Evolutionary conservation across 2,888 invertebrate genomes (phyloP), one percentile per base, ranked within the genome.

Genomic region (Invenusta paracnida): DNA sequence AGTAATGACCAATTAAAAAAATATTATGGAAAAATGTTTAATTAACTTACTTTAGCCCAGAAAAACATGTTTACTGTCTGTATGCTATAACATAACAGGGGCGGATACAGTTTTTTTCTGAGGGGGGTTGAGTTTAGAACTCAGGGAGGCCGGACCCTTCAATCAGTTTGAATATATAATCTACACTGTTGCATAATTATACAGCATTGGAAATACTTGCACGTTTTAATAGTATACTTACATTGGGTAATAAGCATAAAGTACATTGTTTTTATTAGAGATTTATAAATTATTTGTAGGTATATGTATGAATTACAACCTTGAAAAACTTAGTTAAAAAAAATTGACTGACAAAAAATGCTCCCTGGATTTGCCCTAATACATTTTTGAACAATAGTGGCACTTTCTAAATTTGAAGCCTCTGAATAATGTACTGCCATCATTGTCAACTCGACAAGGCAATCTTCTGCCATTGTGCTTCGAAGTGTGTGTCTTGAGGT

Each of bases 401-500:
- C 48, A 48, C 48, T 48, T 48, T 48, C 48, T 48, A 48, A 48
- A 11, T 48, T 48, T 48, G 23, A 73, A 23, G 73, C 73, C 25
- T 73, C 73, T 73, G 73, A 73, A 73, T 73, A 73, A 73, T 73
- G 23, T 25, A 73, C 27, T 23, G 73, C 73, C 73, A 73, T 73
- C 73, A 73, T 73, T 73, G 73, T 73, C 73, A 73, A 73, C 17
- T 23, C 73, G 25, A 2, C 73, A 73, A 73, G 73, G 5, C 27
- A 23, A 73, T 73, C 73, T 73, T 73, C 73, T 73, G 73, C 73
- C 73, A 73, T 73, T 73, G 73, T 73, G 73, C 73, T 73, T 73
- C 73, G 73, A 73, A 73, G 73, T n/a, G 73, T 73, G 73, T 73
- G 73, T 73, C 73, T 73, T 73, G 73, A 73, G 73, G 48, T 17